phyloP scores from a whole-genome alignment of 2,113 vertebrate genomes.

The Microcebus ravelobensis region DNA sequence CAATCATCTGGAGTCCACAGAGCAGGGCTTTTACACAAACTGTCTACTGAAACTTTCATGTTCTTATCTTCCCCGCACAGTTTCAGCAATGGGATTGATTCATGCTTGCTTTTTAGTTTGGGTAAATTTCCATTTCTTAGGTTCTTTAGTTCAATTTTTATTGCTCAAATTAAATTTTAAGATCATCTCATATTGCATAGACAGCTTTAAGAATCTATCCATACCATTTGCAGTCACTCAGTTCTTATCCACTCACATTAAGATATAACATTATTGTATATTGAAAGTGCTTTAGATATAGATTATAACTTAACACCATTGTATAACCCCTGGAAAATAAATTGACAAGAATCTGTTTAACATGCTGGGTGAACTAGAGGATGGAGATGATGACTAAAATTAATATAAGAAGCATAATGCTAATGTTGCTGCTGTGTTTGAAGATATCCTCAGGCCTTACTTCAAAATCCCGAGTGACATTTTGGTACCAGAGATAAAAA shows the following conservation, averaged over 20 bases:
- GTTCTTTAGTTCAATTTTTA: slow-evolving; percentile 44
- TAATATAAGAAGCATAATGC: background rate
- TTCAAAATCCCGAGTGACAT: background rate
- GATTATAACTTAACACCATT: background rate
- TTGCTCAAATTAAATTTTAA: slow-evolving; percentile 21
- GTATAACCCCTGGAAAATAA: background rate
- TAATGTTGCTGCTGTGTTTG: background rate
- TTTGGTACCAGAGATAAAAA: background rate
- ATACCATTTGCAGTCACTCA: background rate
- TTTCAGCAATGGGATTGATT: background rate
- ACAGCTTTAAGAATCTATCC: background rate
- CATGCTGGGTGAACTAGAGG: background rate
- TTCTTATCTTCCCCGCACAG: background rate
- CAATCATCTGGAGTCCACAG: background rate
- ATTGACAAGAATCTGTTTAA: background rate
- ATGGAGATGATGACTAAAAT: background rate
- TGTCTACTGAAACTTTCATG: background rate
- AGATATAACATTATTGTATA: background rate
- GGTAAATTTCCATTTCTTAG: background rate
- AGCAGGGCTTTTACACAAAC: background rate
- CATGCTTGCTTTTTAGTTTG: background rate
- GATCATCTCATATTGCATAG: background rate
- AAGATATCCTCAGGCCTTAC: background rate
- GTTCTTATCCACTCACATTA: background rate
- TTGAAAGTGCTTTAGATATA: background rate